These are phyloP conservation scores for Sebastes ruberrimus DNA, from an alignment of 2,797 vertebrate species.

Conservation along the genomic window DNA sequence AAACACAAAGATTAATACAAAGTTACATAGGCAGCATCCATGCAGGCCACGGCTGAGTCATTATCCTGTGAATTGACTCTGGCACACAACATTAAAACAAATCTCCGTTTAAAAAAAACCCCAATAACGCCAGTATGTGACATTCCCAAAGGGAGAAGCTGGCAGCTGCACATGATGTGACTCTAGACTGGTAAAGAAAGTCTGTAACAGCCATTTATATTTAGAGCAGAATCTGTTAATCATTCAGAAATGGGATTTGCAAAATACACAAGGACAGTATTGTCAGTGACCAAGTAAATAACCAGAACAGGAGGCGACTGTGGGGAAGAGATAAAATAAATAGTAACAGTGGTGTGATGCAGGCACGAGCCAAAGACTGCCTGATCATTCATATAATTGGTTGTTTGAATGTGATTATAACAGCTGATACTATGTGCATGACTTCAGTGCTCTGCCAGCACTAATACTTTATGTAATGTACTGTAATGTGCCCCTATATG, in stretches of 20 bases:
- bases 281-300: neutral
- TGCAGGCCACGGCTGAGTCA: neutral
- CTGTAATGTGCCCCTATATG: neutral
- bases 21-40: neutral
- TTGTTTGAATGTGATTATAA: neutral
- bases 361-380: neutral
- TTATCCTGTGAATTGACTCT: neutral
- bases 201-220: neutral
- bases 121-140: constrained; percentile 19
- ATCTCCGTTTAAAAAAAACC: too few species aligned
- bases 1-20: neutral
- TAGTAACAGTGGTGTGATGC: neutral
- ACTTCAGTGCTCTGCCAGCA: neutral
- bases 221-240: neutral
- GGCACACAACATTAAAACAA: neutral
- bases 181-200: neutral
- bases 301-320: neutral
- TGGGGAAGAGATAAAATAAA: neutral
- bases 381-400: neutral
- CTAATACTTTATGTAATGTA: too few species aligned
- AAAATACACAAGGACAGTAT: neutral
- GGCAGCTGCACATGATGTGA: neutral
- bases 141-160: constrained; percentile 36
- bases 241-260: neutral
- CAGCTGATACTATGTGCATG: neutral